Percentiles rank a stretch among this genome's conserved stretches.
These are phyloP conservation scores for Procavia capensis DNA, from an alignment of 2,113 vertebrate species.

Conservation along the genomic window DNA sequence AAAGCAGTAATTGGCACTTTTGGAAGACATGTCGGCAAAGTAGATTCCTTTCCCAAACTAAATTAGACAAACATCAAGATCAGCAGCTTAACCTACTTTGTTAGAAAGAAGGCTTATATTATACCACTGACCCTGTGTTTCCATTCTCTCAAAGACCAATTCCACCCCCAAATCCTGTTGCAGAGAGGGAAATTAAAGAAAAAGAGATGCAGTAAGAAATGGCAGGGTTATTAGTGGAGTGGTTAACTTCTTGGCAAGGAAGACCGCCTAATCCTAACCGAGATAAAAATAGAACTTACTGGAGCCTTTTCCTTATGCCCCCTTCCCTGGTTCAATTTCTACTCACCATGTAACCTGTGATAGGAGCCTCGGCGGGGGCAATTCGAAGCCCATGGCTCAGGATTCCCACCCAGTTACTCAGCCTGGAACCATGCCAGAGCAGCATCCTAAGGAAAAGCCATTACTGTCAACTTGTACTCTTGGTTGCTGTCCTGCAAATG, in stretches of 20 bases:
- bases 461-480: background rate
- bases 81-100: background rate
- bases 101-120: background rate
- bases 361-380: conserved; percentile 93
- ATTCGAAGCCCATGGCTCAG: conserved; percentile 92
- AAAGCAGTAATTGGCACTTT: conserved; percentile 96
- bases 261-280: conserved; percentile 5
- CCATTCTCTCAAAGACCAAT: conserved; percentile 24
- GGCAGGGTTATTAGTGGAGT: background rate
- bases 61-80: conserved; percentile 29
- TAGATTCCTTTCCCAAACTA: conserved; percentile 97
- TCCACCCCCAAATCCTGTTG: background rate
- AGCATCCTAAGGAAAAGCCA: conserved; percentile 87
- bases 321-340: background rate
- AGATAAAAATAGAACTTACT: background rate
- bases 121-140: background rate
- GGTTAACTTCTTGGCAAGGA: background rate
- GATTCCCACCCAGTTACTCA: conserved; percentile 95
- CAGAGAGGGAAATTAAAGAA: conserved; percentile 53
- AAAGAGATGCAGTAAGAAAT: background rate
- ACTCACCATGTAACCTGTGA: conserved; percentile 95
- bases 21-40: conserved; percentile 96
- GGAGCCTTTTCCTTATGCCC: background rate
- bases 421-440: conserved; percentile 95
- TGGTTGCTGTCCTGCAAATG: background rate